Evolutionary conservation across 2,888 invertebrate genomes (phyloP).

Genomic region (Sesia bembeciformis): DNA sequence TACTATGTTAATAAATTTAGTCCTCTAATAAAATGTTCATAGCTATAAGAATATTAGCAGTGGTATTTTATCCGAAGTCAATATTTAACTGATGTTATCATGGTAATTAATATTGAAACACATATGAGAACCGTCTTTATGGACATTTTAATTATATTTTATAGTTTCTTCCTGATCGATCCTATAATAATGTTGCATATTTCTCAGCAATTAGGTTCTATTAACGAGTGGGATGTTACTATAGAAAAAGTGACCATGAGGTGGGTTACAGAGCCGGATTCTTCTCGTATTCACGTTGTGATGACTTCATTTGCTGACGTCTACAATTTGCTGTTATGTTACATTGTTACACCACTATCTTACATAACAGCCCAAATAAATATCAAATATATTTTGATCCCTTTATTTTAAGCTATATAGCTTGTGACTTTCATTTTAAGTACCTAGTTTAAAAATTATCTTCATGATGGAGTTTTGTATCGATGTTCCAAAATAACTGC

Average conservation of each 20-base stretch:
- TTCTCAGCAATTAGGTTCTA: conserved; percentile 22
- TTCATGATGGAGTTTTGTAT: too few species aligned
- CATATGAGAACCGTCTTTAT: neutral
- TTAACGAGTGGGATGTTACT: conserved; percentile 39
- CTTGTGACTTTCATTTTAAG: too few species aligned
- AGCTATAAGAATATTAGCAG: too few species aligned
- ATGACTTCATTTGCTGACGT: conserved; percentile 62
- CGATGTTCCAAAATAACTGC: too few species aligned
- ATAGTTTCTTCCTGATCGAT: conserved; percentile 25
- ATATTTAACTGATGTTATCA: too few species aligned
- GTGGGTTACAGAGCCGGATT: conserved; percentile 62
- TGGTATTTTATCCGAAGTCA: too few species aligned
- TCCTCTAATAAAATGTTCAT: too few species aligned
- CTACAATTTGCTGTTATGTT: conserved; percentile 39
- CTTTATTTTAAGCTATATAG: too few species aligned
- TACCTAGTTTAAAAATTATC: too few species aligned
- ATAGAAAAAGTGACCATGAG: conserved; percentile 65
- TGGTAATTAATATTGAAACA: neutral
- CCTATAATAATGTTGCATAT: conserved; percentile 29
- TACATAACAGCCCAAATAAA: too few species aligned
- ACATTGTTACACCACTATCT: neutral
- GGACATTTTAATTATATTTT: neutral
- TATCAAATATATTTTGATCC: too few species aligned
- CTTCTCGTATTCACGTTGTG: conserved; percentile 36
- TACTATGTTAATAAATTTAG: too few species aligned